Evolutionary conservation across 2,797 vertebrate genomes (phyloP), one percentile per base, ranked within the genome.

Genomic region (Urosaurus nigricauda): DNA sequence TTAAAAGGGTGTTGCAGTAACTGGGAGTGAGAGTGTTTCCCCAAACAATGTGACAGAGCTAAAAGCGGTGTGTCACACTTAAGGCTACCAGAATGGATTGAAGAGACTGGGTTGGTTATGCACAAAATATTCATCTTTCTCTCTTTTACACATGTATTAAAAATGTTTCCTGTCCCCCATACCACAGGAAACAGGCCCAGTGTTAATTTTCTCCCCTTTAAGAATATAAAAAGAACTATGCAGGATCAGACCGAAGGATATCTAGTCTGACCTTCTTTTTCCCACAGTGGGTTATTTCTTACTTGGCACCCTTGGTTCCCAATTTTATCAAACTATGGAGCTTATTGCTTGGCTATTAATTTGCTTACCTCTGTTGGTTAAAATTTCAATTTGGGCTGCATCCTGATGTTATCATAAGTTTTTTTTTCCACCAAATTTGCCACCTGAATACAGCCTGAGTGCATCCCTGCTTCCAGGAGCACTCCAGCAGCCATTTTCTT

Each of bases 1-100:
- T 92, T 93, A 92, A 93, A 95, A 81, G 21, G 90, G 91, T n/a
- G 87, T 43, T 74, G 83, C 84, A 47, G 53, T 70, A 65, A 58
- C 70, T 32, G 26, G 17, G 17, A 63, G 32, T 19, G 70, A 26
- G 26, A 73, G 17, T 37, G 11, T 56, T 88, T 89, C 79, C 68
- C 75, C 70, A 53, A 40, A 82, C 6, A 56, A 12, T 53, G 84
- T 63, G 70, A 63, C 56, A 32, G 26, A 51, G 32, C 40, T 60
- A 80, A 14, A 74, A 85, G 14, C 13, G 14, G 26, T 79, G 24
- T 26, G 40, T 74, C 71, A 74, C 37, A 5, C 74, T 24, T 75
- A 21, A 40, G 26, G 60, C 11, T 74, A 37, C 9, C 37, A 80
- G 53, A 47, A 37, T 16, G 19, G 37, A 40, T 53, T 63, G n/a